Conservation (phyloP, 2,888 invertebrate genomes). For the Habrosyne pyritoides region DNA sequence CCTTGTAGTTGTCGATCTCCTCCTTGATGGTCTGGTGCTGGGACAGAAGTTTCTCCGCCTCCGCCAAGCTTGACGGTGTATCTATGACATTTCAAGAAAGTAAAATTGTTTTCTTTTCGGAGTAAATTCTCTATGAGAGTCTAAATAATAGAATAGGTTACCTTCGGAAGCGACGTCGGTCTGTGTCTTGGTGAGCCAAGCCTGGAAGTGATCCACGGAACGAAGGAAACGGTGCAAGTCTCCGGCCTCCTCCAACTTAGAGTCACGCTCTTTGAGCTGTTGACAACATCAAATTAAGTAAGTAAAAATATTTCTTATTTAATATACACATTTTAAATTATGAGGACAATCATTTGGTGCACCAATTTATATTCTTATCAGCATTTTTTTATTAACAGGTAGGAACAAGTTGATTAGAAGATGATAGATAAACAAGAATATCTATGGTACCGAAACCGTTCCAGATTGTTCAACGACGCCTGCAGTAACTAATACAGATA, state of each 20-base stretch:
- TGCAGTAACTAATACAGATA: no score
- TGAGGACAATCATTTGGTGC: no score
- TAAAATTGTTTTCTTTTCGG: background rate
- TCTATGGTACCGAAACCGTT: no score
- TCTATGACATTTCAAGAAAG: conserved; percentile 75
- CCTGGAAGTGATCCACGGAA: conserved; percentile 99
- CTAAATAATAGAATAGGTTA: conserved; percentile 26
- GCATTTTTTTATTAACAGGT: no score
- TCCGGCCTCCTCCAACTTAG: conserved; percentile 99
- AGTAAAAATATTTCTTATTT: background rate
- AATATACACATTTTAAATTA: no score
- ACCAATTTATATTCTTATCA: no score
- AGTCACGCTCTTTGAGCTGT: conserved; percentile 97
- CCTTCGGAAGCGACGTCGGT: conserved; percentile 98
- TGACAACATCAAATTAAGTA: conserved; percentile 9
- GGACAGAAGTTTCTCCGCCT: conserved; percentile 97
- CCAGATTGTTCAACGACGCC: no score
- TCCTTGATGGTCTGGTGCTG: conserved; percentile 99
- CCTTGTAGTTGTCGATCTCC: conserved; percentile 99
- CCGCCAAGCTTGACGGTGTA: conserved; percentile 95
- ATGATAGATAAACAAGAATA: no score
- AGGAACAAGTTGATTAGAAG: no score
- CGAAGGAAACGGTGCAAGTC: conserved; percentile 98
- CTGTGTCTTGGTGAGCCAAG: conserved; percentile 99
- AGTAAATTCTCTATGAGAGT: background rate